phyloP scores from a whole-genome alignment of 1,140 invertebrate genomes.

The Schlechtendalia chinensis region DNA sequence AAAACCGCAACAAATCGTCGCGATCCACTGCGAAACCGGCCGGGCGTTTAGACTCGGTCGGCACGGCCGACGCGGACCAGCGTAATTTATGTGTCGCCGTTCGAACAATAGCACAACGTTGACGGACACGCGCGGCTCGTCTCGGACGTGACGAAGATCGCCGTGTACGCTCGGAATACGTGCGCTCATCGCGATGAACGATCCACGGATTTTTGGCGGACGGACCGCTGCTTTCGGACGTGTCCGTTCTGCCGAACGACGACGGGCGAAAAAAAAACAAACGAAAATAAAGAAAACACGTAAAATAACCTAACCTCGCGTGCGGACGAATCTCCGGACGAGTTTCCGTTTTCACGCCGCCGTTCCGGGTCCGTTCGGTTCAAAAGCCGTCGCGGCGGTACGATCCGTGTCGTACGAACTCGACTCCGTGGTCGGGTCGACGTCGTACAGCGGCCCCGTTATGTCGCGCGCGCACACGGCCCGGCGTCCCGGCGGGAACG shows the following conservation, averaged over 20 bases:
- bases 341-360: neutral
- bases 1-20: too few relatives aligned
- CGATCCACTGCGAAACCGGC: neutral
- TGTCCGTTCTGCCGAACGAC: constrained; percentile 8
- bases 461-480: neutral
- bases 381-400: too few relatives aligned
- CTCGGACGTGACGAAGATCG: constrained; percentile 48
- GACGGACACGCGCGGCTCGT: neutral
- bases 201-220: constrained; percentile 31
- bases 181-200: constrained; percentile 12
- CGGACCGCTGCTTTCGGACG: constrained; percentile 20
- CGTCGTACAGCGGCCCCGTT: neutral
- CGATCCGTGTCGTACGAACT: too few relatives aligned
- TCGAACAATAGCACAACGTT: constrained; percentile 27
- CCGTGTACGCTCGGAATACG: constrained; percentile 2
- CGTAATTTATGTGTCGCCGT: constrained; percentile 35
- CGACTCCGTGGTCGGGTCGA: too few relatives aligned
- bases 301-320: too few relatives aligned
- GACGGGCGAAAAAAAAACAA: constrained; percentile 35
- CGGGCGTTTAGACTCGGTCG: neutral
- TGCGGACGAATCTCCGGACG: too few relatives aligned
- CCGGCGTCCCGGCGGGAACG: too few relatives aligned
- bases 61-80: neutral
- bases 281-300: neutral
- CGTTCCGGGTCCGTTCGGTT: too few relatives aligned